Evolutionary conservation across 64 coral and sea anemone species (phyloP), one percentile per base, ranked within the genome.

Genomic region (Actinia tenebrosa): DNA sequence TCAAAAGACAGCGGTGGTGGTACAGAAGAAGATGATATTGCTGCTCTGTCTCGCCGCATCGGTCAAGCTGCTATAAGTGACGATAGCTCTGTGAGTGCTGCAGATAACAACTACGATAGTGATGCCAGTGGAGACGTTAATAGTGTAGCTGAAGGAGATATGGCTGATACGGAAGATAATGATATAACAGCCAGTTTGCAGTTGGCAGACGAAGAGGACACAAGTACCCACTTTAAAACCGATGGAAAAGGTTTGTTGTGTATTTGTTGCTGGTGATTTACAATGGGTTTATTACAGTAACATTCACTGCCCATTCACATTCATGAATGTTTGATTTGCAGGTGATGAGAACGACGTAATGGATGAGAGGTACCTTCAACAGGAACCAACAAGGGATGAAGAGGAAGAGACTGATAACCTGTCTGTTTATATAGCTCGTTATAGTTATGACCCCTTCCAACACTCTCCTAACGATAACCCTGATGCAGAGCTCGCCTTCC

Each of bases 381-480:
- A 75, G 20, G 27, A 75, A 75, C 69, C n/a, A 75, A 37, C 69
- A 30, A 10, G 2, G n/a, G 46, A 83, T 44, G 77, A 92, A 9
- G 84, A 87, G 0, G 90, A 77, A 11, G 91, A 92, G 18, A 54
- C 60, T 79, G 93, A 99, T 62, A 94, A 93, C 26, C 71, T 99
- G n/a, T 90, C 97, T 0, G 93, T 99, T 54, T 99, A 79, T 52
- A 93, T 99, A 80, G 97, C 97, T 11, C 88, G 93, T 37, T 99
- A 95, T 87, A 99, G 93, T 83, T 99, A 99, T 84, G 97, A 99
- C 78, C 97, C 97, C 22, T 61, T 79, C 16, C 97, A 95, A 53
- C 91, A 99, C 61, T 99, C 97, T 2, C 97, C 97, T 22, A 99
- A 99, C 86, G 97, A 99, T 3, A 89, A 92, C 55, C 97, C 97